Evolutionary conservation across 2,888 invertebrate genomes (phyloP), one percentile per base, ranked within the genome.

Genomic region (Geotrupes spiniger): DNA sequence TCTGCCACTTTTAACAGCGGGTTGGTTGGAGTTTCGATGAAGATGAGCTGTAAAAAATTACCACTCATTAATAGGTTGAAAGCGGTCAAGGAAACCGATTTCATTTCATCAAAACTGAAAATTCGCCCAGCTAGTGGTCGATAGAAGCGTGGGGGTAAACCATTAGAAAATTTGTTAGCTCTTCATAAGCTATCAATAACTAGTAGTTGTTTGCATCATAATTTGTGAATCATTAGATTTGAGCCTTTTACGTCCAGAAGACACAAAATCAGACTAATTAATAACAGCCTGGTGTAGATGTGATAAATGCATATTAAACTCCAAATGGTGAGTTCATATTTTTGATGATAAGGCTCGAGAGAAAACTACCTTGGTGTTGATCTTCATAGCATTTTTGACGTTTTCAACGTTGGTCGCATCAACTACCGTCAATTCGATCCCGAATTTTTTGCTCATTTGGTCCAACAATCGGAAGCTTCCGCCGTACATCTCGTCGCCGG

Each of bases 1-100:
- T 98, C 96, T 6, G 85, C 80, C n/a, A 98, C 79, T 76, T 92
- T 92, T 58, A 97, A 71, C 6, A 89, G 75, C 0, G 98, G 98
- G 76, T 98, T 98, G n/a, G 97, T 94, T 0, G 97, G 97, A 0
- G 91, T 87, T 74, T 98, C 98, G 52, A 96, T 72, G 96, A 97
- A 98, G 29, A 98, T 78, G 72, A 90, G 75, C 87, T 88, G 63
- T 33, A 78, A 76, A 53, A 54, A 54, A 21, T 4, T 4, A 21
- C 21, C 4, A 21, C 6, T 21, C 6, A 21, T 21, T 27, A 9
- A 9, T 10, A 37, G 12, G 10, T 15, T 5, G 10, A 10, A 39
- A 21, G 3, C 21, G 4, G 21, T 4, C 21, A 21, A 21, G 6
- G 21, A 41, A 21, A 8, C n/a, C 36, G 6, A 25, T 8, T 40